Base-by-base conservation (phyloP, 2,113 vertebrate species). In the Desmodus rotundus region DNA sequence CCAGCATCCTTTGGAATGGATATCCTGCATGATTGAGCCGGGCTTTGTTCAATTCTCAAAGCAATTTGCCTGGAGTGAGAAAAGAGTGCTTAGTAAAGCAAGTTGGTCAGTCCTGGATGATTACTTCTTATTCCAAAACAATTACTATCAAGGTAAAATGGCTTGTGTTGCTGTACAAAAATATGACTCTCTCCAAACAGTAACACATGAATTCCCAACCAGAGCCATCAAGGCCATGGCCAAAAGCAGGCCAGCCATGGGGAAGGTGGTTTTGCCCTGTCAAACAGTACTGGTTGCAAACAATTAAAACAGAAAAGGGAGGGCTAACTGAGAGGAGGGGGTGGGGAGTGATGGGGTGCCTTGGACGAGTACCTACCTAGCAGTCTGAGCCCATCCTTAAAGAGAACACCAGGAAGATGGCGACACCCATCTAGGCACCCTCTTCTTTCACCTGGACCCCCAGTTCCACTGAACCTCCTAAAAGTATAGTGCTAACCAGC, bases 31-130 rank as follows among this genome's bases (percentile, higher is more conserved):
- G 98, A 98, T 97, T 98, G 98, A 98, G 93, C 97, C 95, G 98
- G 97, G 98, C 97, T 98, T 98, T 98, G 97, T 97, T 98, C 98
- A 98, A 98, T 97, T 98, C 98, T 98, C 98, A 98, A 98, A 98
- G 98, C 98, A 98, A 98, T 98, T 98, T 98, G 97, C 97, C 95
- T 98, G 95, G 95, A 98, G 86, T 97, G 97, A 98, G 98, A 97
- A 98, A 97, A 97, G 97, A 98, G 96, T 5, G 61, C 97, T 98
- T 98, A 97, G 97, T 97, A 97, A 94, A 98, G 95, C 97, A 97
- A 98, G 96, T 97, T 98, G 98, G 98, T 98, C 98, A 98, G 98
- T 98, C 98, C 98, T 98, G 98, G 98, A 97, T 98, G 98, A 98
- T 98, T 98, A 98, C 97, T 98, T 98, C 98, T 98, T 98, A 98